Conservation (phyloP, 2,113 vertebrate species). For the Theristicus caerulescens region DNA sequence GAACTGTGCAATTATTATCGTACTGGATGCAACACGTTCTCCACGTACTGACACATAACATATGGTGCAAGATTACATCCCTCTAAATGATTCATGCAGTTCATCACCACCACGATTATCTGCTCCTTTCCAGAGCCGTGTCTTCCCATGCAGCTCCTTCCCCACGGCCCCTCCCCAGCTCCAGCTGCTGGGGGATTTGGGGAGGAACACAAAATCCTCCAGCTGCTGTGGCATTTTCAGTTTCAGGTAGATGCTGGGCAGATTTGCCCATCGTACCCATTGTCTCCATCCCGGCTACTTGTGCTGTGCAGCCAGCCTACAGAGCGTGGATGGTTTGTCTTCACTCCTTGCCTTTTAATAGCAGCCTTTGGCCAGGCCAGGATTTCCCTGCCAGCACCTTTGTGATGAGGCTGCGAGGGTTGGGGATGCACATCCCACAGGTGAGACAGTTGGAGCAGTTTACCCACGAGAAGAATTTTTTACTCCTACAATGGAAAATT, state of each 20-base stretch:
- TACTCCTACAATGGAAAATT: background rate
- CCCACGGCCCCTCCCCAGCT: background rate
- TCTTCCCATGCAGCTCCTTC: background rate
- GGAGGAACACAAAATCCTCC: background rate
- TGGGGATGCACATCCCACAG: background rate
- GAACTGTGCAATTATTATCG: conserved; percentile 6
- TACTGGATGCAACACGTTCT: conserved; percentile 17
- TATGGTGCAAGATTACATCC: background rate
- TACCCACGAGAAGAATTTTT: background rate
- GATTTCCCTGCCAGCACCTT: background rate
- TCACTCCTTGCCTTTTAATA: background rate
- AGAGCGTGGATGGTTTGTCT: background rate
- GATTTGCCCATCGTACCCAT: background rate
- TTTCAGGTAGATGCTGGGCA: background rate
- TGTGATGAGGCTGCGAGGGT: accelerated
- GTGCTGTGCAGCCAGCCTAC: background rate
- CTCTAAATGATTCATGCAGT: conserved; percentile 41
- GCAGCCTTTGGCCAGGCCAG: background rate
- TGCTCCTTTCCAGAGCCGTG: background rate
- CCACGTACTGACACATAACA: conserved; percentile 17
- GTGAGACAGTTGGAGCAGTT: background rate
- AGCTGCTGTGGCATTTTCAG: background rate
- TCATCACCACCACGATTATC: background rate
- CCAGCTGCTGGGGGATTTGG: background rate
- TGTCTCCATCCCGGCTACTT: background rate